These are phyloP conservation scores for Peromyscus polionotus DNA, from an alignment of 2,113 vertebrate species.

Conservation along the genomic window DNA sequence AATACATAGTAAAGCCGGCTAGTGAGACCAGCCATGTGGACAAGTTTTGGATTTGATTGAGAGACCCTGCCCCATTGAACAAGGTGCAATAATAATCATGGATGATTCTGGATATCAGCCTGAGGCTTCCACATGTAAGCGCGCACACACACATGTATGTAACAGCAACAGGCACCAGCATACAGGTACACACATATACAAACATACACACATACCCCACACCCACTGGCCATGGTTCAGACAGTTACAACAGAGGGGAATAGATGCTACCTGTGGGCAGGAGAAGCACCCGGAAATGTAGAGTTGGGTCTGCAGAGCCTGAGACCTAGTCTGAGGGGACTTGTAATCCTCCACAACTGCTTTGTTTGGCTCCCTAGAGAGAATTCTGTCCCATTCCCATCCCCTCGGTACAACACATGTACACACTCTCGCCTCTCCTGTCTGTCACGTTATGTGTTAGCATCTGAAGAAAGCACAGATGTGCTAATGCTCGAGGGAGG, in stretches of 20 bases:
- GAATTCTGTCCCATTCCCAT: not conserved
- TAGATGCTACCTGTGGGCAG: rapidly evolving
- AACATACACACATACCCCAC: no score
- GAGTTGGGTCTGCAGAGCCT: not conserved
- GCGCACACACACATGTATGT: not conserved
- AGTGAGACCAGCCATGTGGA: not conserved
- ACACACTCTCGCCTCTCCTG: not conserved
- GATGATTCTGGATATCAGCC: not conserved
- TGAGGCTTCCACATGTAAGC: not conserved
- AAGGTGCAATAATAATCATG: not conserved
- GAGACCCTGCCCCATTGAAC: not conserved
- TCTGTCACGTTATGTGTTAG: not conserved
- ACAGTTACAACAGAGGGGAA: not conserved
- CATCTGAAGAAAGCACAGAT: not conserved
- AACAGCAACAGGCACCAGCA: not conserved
- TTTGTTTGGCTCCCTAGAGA: not conserved
- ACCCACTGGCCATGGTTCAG: not conserved
- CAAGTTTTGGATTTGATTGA: not conserved
- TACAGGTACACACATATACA: not conserved
- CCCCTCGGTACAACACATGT: not conserved
- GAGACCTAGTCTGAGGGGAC: not conserved
- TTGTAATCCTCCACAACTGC: not conserved
- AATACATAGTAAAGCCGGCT: not conserved
- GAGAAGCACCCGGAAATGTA: not conserved
- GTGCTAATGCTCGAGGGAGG: not conserved